Conservation (phyloP, 2,113 vertebrate species). For the Myotis brandtii region DNA sequence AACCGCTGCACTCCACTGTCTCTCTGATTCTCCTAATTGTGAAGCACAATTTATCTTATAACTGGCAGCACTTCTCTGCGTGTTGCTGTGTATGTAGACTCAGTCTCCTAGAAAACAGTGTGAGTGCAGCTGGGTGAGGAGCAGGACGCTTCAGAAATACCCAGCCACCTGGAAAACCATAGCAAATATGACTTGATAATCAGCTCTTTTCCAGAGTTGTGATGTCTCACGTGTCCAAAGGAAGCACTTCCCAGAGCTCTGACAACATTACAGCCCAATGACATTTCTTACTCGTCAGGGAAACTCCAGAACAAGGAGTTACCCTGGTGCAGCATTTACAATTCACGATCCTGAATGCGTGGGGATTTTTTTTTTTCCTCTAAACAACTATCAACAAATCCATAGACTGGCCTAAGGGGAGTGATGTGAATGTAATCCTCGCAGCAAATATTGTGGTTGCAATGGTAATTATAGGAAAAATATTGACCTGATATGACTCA, state of each 20-base stretch:
- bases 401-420: not conserved
- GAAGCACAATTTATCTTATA: not conserved
- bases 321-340: constrained; percentile 22
- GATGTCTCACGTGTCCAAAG: constrained; percentile 70
- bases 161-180: constrained; percentile 55
- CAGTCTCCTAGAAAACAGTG: not conserved
- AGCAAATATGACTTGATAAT: constrained; percentile 70
- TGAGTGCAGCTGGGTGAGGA: not conserved
- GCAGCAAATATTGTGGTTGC: not conserved
- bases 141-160: constrained; percentile 13
- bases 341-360: not conserved
- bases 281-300: constrained; percentile 61
- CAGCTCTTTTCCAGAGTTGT: constrained; percentile 44
- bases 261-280: constrained; percentile 70
- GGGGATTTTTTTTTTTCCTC: not conserved
- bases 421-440: not conserved
- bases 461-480: not conserved
- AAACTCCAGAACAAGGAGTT: constrained; percentile 46
- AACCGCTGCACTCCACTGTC: not conserved
- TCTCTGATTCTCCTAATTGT: not conserved
- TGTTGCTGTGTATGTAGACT: not conserved
- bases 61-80: not conserved
- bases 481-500: not conserved
- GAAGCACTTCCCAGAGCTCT: constrained; percentile 52
- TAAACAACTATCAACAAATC: not conserved